These are phyloP conservation scores for Pseudotriccus pelzelni DNA, from an alignment of 2,797 vertebrate genomes.

Conservation along the genomic window DNA sequence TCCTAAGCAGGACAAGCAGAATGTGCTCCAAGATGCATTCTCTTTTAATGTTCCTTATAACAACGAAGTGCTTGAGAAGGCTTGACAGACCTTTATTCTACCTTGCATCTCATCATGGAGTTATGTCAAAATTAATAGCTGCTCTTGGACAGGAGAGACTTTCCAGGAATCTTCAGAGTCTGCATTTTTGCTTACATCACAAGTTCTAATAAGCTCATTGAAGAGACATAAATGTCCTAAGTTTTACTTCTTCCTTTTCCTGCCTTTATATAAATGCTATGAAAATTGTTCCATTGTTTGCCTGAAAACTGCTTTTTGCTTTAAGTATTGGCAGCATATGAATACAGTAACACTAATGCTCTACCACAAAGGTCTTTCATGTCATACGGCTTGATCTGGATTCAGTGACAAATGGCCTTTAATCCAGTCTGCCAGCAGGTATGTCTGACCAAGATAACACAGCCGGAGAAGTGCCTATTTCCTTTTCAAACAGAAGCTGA, in stretches of 20 bases:
- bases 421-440: background rate
- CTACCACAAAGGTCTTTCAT: background rate
- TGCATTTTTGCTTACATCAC: background rate
- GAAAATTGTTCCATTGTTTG: background rate
- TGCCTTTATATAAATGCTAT: background rate
- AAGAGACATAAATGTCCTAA: background rate
- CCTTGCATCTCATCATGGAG: background rate
- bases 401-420: background rate
- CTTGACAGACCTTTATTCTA: background rate
- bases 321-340: background rate
- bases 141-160: background rate
- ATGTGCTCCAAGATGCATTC: background rate
- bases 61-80: background rate
- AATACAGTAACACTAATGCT: background rate
- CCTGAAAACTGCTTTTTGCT: background rate
- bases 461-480: background rate
- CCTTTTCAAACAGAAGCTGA: background rate
- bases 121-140: background rate
- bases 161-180: background rate
- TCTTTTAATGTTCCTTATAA: background rate
- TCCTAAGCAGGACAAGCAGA: background rate
- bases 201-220: background rate
- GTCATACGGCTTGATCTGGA: background rate
- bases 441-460: background rate
- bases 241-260: background rate